Percentiles rank a stretch among this genome's conserved stretches.
Evolutionary conservation across 1,140 invertebrate genomes (phyloP).

Genomic region (Brachionus plicatilis): DNA sequence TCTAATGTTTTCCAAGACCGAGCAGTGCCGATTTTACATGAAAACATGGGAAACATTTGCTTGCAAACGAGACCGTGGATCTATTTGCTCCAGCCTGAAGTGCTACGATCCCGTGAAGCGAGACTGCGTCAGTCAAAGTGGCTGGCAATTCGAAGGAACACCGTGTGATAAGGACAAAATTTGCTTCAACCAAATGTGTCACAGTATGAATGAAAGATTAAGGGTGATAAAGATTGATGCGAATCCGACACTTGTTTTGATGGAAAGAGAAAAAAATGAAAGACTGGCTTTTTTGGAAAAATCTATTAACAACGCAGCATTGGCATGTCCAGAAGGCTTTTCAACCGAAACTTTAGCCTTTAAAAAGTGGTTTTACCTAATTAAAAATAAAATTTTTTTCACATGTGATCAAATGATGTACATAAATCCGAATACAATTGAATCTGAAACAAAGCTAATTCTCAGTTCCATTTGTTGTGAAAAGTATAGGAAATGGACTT

Average conservation of each 20-base stretch:
- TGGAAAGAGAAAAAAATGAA: not conserved
- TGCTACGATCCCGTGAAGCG: not conserved
- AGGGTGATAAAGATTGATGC: no score
- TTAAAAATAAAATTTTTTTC: not conserved
- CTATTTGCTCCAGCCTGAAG: no score
- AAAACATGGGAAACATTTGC: not conserved
- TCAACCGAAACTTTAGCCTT: not conserved
- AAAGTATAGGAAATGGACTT: not conserved
- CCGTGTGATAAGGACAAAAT: not conserved
- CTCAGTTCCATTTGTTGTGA: not conserved
- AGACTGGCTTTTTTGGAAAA: not conserved
- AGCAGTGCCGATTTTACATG: not conserved
- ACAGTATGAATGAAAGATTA: not conserved
- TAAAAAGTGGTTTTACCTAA: not conserved
- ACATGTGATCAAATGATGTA: not conserved
- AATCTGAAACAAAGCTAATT: not conserved
- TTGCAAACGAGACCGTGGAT: not conserved
- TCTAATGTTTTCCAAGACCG: not conserved
- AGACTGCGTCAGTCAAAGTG: not conserved
- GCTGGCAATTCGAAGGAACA: not conserved
- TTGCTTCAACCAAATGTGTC: not conserved
- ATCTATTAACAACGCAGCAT: not conserved
- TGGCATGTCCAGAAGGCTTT: not conserved
- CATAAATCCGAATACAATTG: not conserved
- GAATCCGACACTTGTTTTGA: not conserved